Base-by-base conservation (phyloP, 2,113 vertebrate genomes). In the Amblyornis subalaris region DNA sequence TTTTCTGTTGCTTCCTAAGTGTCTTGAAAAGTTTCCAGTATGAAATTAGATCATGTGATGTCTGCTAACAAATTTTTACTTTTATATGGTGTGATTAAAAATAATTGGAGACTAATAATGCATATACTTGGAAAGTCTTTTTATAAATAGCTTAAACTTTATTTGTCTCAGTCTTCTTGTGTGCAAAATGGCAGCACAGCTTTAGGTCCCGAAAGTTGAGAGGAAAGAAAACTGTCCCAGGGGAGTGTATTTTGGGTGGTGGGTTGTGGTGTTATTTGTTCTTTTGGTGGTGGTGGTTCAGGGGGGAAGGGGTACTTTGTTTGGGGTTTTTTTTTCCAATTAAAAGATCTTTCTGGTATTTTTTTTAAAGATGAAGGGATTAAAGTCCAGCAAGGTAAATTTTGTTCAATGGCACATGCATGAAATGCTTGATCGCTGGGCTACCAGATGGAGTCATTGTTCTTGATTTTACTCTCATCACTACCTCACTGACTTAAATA, bases 241-340 rank as follows among this genome's bases (percentile, higher is more conserved):
- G 3, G 25, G 5, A 69, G 4, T 17, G 12, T 4, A 4, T 24
- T 73, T 16, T 0, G 0, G 3, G 0, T 50, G 21, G 13, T 31
- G 7, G 1, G 2, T n/a, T 93, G 16, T 45, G 14, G 1, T 40
- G 5, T 7, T 3, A 26, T 33, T 67, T 58, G 2, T 4, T 15
- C 6, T 44, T 79, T 58, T 28, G 11, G 1, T 64, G 35, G 0
- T 47, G 3, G 2, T 66, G 5, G 4, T 45, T 38, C 12, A 8
- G 2, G 12, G 8, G 18, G 1, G 5, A 67, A 38, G 53, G 28
- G 14, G 6, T 7, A 1, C 5, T 40, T 6, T 17, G 20, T 7
- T 10, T 17, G 25, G 2, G 7, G 21, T 18, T 50, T 48, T 26
- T 23, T 12, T 33, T 6, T 6, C 35, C 23, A 35, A 23, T 54